A percentile compares a stretch with the other conserved stretches of the same genome.
Evolutionary conservation across 2,113 vertebrate genomes (phyloP).

Genomic region (Odocoileus virginianus): DNA sequence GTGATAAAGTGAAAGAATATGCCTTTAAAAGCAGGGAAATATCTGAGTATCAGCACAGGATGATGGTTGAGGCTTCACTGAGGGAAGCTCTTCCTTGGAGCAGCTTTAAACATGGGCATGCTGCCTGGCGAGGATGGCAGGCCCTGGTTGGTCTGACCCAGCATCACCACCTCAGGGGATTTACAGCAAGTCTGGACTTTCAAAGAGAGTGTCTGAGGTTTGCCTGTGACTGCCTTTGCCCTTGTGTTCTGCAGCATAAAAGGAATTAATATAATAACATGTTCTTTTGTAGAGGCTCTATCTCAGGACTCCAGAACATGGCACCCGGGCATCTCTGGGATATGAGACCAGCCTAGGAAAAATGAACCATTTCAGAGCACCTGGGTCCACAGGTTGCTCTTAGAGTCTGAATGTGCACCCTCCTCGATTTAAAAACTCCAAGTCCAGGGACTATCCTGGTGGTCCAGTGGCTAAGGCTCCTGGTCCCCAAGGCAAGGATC

Average conservation of each 20-base stretch:
- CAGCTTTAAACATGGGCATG: not conserved
- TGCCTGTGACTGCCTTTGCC: not conserved
- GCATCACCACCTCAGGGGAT: not conserved
- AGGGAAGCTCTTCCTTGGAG: not conserved
- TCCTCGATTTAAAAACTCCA: not conserved
- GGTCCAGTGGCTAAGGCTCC: not conserved
- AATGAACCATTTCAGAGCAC: not conserved
- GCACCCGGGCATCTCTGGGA: not conserved
- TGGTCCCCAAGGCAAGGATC: not conserved
- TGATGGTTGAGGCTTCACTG: not conserved
- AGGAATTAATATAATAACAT: not conserved
- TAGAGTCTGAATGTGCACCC: not conserved
- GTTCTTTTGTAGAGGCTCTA: not conserved
- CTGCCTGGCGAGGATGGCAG: not conserved
- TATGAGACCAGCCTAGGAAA: not conserved
- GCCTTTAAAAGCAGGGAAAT: not conserved
- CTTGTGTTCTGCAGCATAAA: not conserved
- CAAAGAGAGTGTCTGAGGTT: not conserved
- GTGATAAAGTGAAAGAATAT: constrained; percentile 48
- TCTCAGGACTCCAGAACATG: not conserved
- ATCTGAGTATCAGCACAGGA: constrained; percentile 28
- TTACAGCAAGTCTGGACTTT: not conserved
- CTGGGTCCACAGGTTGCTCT: not conserved
- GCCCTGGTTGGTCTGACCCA: not conserved
- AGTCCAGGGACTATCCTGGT: not conserved